Conservation (phyloP, 2,888 invertebrate species). For the Folsomia candida region DNA sequence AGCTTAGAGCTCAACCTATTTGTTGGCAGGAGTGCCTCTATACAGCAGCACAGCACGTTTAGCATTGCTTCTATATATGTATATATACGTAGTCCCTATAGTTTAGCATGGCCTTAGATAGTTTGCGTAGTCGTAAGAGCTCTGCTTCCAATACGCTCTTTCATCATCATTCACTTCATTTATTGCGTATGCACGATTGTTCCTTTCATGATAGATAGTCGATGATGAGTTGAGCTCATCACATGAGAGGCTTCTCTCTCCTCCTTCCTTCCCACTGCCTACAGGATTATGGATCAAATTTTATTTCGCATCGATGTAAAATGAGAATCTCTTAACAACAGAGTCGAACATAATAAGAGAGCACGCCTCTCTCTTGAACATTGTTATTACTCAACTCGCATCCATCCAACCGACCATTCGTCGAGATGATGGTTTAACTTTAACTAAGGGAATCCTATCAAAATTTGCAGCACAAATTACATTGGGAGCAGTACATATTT, state of each 20-base stretch:
- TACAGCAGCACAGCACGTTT: too few species aligned
- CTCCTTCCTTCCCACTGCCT: background rate
- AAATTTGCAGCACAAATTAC: background rate
- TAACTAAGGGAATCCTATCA: background rate
- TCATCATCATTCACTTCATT: too few species aligned
- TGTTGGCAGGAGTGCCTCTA: too few species aligned
- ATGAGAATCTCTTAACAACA: background rate
- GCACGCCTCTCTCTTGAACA: background rate
- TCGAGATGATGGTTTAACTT: background rate
- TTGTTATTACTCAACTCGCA: background rate
- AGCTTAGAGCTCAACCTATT: too few species aligned
- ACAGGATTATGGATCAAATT: background rate
- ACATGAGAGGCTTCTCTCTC: background rate
- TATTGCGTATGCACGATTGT: background rate
- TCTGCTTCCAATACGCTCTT: too few species aligned
- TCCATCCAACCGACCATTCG: background rate
- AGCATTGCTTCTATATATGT: background rate
- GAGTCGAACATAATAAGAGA: background rate
- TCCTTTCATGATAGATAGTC: background rate
- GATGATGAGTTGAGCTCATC: background rate
- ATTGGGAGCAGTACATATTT: background rate
- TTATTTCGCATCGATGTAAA: background rate
- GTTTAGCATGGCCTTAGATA: background rate
- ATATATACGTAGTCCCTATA: background rate
- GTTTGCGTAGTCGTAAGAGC: too few species aligned